A percentile compares a stretch with the other conserved stretches of the same genome.
phyloP scores from a whole-genome alignment of 2,888 invertebrate genomes.

The Nineta flava region DNA sequence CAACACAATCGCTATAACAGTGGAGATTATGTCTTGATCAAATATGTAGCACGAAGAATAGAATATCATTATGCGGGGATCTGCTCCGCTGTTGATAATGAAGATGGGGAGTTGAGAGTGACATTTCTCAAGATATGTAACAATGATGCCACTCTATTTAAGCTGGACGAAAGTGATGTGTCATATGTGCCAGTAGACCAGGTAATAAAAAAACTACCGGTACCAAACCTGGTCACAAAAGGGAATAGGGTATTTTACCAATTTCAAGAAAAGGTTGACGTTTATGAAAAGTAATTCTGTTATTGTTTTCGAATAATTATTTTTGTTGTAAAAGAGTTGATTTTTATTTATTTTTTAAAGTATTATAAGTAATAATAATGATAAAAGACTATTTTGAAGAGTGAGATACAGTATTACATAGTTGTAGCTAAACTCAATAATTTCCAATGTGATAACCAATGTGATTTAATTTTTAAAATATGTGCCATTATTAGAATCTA shows the following conservation, averaged over 20 bases:
- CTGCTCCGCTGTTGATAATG: conserved; percentile 10
- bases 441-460: too few species aligned
- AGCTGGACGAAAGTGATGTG: conserved; percentile 13
- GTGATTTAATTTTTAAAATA: too few species aligned
- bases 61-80: conserved; percentile 13
- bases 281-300: background rate
- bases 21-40: conserved; percentile 13
- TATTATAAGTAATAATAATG: too few species aligned
- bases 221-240: conserved; percentile 11
- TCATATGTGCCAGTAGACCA: conserved; percentile 14
- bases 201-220: conserved; percentile 12
- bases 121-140: conserved; percentile 14
- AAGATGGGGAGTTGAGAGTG: conserved; percentile 10
- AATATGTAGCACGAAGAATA: conserved; percentile 9
- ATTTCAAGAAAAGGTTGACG: background rate
- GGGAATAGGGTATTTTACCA: conserved; percentile 8
- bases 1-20: conserved; percentile 10
- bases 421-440: too few species aligned
- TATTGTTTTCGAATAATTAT: too few species aligned
- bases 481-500: too few species aligned
- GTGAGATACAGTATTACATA: too few species aligned
- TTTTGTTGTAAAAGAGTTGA: too few species aligned
- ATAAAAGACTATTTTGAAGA: too few species aligned
- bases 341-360: too few species aligned
- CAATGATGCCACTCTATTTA: conserved; percentile 13